These are phyloP conservation scores for Hybognathus amarus DNA, from an alignment of 2,797 vertebrate genomes.

Conservation along the genomic window DNA sequence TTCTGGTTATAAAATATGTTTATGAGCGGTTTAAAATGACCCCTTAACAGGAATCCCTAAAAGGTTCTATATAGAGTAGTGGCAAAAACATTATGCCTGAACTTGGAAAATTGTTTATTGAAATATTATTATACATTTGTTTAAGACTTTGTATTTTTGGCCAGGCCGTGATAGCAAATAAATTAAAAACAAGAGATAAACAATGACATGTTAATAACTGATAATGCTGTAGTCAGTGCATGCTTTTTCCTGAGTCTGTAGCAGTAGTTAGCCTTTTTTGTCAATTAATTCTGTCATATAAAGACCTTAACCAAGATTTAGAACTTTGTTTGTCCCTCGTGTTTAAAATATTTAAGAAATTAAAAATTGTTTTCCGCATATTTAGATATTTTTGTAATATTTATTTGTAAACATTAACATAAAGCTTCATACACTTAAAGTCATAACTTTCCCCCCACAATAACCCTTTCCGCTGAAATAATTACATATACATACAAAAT, in stretches of 20 bases:
- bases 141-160: background rate
- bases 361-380: background rate
- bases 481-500: too few species aligned
- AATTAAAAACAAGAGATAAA: background rate
- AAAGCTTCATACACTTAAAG: too few species aligned
- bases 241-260: background rate
- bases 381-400: too few species aligned
- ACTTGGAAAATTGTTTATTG: background rate
- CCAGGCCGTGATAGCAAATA: background rate
- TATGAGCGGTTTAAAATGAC: background rate
- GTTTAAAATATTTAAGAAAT: background rate
- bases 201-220: background rate
- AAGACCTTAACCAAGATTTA: background rate
- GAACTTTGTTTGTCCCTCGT: background rate
- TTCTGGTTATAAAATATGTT: background rate
- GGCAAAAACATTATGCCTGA: background rate
- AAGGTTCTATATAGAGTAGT: background rate
- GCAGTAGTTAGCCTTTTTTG: background rate
- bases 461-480: too few species aligned
- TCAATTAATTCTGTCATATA: background rate
- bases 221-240: background rate
- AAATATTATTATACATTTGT: background rate
- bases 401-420: too few species aligned
- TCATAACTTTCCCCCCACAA: too few species aligned
- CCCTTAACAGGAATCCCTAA: background rate